phyloP scores from a whole-genome alignment of 2,113 vertebrate genomes.

The Diphyllodes magnificus region DNA sequence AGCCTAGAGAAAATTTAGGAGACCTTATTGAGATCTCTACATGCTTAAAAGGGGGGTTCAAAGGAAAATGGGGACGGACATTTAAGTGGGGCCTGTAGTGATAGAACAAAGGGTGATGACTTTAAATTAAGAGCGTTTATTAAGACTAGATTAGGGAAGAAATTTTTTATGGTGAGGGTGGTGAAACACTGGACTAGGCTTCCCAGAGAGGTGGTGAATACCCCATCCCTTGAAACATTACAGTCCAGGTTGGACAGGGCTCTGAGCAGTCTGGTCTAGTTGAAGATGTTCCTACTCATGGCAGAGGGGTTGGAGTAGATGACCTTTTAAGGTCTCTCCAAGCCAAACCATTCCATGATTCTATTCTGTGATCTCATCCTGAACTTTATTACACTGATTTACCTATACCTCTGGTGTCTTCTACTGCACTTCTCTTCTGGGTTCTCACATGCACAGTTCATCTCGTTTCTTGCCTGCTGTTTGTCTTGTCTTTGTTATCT shows the following conservation, averaged over 20 bases:
- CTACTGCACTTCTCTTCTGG: neutral
- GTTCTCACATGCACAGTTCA: neutral
- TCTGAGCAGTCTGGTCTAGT: neutral
- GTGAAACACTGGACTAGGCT: neutral
- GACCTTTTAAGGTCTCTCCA: neutral
- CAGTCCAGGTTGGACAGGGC: rapidly evolving
- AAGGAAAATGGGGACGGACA: neutral
- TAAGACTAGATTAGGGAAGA: neutral
- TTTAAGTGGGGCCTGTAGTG: neutral
- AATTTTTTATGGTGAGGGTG: rapidly evolving
- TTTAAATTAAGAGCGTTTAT: neutral
- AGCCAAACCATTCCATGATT: neutral
- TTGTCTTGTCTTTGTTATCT: neutral
- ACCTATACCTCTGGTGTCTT: neutral
- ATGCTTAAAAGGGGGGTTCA: neutral
- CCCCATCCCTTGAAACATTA: neutral
- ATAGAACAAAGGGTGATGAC: neutral
- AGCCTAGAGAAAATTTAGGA: neutral
- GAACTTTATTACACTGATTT: neutral
- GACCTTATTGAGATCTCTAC: neutral
- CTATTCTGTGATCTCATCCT: neutral
- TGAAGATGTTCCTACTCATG: rapidly evolving
- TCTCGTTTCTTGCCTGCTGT: neutral
- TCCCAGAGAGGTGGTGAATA: neutral
- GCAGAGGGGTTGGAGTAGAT: neutral